Evolutionary conservation across 2,888 invertebrate species (phyloP), one percentile per base, ranked within the genome.

Genomic region (Drosophila dives): DNA sequence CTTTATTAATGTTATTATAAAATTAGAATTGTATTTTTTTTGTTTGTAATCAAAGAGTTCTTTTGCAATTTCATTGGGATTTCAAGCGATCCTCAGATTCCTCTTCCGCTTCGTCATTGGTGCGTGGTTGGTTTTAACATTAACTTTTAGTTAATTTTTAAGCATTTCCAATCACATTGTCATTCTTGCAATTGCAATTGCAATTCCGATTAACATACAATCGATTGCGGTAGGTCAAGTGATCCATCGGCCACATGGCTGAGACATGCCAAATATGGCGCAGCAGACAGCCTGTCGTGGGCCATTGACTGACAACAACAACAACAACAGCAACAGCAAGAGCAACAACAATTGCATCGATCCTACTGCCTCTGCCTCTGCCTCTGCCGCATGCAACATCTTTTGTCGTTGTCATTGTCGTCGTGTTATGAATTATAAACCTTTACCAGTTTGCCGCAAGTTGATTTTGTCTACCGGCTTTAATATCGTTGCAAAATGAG

Each of bases 381-480:
- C 36, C 50, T 61, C 42, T 53, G 40, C 61, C 73, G 45, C 59
- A 42, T 60, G 38, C 38, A 58, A 64, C 77, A 67, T 66, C 45
- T 50, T 56, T 62, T 26, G 60, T 23, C 32, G 20, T 54, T 32
- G 60, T 48, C 36, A 38, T 49, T 32, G 60, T 54, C 64, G 42
- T 71, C 76, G 75, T 77, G 80, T 59, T 80, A 80, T 71, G 77
- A 80, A 78, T 78, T 76, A 67, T 72, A 78, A 78, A 72, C 67
- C 77, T 68, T 67, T 59, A 60, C 34, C 23, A 29, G 29, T 29
- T 29, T 29, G 58, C 62, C 59, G 59, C 48, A 33, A 68, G 62
- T 80, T 71, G 80, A 63, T 62, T 64, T 62, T 58, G 72, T 64
- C 40, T 56, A 50, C 45, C 65, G 72, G 62, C 66, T 71, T 72